phyloP scores from a whole-genome alignment of 92 coral and sea anemone species.

The Heliopora coerulea region DNA sequence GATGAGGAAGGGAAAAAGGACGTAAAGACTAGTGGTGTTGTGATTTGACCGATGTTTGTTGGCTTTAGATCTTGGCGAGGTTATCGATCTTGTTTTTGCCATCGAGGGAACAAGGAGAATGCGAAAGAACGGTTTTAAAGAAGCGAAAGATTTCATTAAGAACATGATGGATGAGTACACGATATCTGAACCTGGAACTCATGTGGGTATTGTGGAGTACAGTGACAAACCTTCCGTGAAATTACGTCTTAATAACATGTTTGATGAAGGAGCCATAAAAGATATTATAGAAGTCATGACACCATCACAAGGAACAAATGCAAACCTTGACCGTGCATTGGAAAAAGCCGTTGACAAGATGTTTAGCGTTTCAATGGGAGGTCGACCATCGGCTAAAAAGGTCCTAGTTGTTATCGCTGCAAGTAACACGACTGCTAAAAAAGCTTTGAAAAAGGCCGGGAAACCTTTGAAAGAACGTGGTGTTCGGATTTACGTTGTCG shows the following conservation, averaged over 20 bases:
- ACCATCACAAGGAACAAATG: conserved; percentile 45
- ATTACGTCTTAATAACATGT: conserved; percentile 33
- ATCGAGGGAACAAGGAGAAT: conserved; percentile 79
- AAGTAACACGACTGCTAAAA: conserved; percentile 50
- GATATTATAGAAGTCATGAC: conserved; percentile 37
- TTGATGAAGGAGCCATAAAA: conserved; percentile 66
- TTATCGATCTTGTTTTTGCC: conserved; percentile 69
- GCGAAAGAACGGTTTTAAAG: conserved; percentile 46
- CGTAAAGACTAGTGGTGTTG: background rate
- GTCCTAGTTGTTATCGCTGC: conserved; percentile 68
- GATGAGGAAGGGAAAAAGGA: conserved; percentile 54
- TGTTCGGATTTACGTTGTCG: conserved; percentile 35
- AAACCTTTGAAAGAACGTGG: conserved; percentile 58
- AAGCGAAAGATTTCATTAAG: conserved; percentile 65
- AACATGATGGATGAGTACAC: conserved; percentile 51
- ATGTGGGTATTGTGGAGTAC: conserved; percentile 74
- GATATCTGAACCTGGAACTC: conserved; percentile 73
- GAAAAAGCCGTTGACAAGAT: conserved; percentile 8
- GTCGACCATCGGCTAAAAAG: conserved; percentile 43
- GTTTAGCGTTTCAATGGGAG: conserved; percentile 11
- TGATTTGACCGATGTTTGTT: background rate
- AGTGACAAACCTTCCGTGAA: conserved; percentile 56
- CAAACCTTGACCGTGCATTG: conserved; percentile 50
- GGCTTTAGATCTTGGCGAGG: background rate
- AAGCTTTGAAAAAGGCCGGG: conserved; percentile 55